Conservation (phyloP, 1,140 invertebrate species). For the Penaeus japonicus region DNA sequence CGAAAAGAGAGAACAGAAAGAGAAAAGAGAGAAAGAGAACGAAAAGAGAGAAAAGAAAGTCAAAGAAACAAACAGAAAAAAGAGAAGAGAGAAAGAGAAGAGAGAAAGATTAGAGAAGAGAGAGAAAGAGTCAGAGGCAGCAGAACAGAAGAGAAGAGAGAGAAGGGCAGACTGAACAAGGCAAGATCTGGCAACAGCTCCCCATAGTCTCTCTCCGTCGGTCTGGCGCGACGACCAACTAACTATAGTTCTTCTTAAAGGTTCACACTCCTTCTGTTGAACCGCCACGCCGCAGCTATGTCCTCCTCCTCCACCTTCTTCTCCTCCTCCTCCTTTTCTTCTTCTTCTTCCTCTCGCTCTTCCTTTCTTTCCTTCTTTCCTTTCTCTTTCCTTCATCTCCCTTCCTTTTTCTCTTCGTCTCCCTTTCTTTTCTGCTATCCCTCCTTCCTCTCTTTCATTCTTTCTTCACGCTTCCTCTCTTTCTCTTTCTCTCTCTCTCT, state of each 20-base stretch:
- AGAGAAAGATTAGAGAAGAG: not conserved
- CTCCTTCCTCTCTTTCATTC: no score
- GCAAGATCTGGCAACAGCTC: not conserved
- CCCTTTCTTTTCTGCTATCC: no score
- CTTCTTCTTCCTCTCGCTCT: not conserved
- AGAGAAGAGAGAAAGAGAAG: not conserved
- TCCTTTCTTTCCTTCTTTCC: not conserved
- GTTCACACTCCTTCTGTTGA: not conserved
- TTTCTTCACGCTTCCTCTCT: no score
- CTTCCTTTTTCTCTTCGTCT: no score
- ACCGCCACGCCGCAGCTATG: not conserved
- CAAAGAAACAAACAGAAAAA: not conserved
- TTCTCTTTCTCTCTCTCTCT: no score
- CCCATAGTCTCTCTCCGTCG: not conserved
- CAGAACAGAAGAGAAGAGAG: no score
- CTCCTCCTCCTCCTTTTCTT: not conserved
- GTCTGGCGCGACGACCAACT: not conserved
- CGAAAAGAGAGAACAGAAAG: not conserved
- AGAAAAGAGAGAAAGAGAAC: not conserved
- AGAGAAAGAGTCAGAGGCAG: not conserved
- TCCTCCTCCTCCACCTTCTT: not conserved
- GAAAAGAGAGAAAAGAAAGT: not conserved
- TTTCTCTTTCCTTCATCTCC: no score
- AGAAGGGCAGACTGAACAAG: no score
- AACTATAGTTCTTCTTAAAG: not conserved